Conservation (phyloP, 2,797 vertebrate genomes). For the Pipistrellus pipistrellus region DNA sequence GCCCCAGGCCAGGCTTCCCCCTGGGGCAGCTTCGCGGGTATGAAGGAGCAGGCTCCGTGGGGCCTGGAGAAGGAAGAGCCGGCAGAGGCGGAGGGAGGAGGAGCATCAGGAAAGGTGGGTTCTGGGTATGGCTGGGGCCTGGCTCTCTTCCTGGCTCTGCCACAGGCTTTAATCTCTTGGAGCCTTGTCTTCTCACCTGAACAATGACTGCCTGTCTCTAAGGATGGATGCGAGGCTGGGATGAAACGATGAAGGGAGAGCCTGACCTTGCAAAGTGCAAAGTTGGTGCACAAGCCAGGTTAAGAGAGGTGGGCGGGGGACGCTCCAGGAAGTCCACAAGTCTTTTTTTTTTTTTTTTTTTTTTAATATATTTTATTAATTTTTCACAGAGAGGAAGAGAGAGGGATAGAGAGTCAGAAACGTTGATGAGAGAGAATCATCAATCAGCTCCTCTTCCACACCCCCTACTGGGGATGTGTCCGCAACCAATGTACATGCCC, state of each 20-base stretch:
- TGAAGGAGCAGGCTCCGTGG: neutral
- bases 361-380: no score
- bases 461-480: no score
- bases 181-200: neutral
- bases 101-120: neutral
- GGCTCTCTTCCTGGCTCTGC: neutral
- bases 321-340: neutral
- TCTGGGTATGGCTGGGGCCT: neutral
- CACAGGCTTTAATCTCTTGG: neutral
- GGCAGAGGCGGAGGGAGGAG: neutral
- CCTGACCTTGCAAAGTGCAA: neutral
- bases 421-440: no score
- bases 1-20: neutral
- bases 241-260: neutral
- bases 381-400: no score
- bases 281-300: neutral
- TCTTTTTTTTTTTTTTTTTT: neutral
- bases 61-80: neutral
- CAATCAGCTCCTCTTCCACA: no score
- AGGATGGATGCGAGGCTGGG: neutral
- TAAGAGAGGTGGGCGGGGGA: neutral
- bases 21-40: neutral
- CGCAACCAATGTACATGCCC: no score
- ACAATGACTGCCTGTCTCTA: neutral
- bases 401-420: no score